Base-by-base conservation (phyloP, 2,888 invertebrate species). In the Amblyjoppa proteus region DNA sequence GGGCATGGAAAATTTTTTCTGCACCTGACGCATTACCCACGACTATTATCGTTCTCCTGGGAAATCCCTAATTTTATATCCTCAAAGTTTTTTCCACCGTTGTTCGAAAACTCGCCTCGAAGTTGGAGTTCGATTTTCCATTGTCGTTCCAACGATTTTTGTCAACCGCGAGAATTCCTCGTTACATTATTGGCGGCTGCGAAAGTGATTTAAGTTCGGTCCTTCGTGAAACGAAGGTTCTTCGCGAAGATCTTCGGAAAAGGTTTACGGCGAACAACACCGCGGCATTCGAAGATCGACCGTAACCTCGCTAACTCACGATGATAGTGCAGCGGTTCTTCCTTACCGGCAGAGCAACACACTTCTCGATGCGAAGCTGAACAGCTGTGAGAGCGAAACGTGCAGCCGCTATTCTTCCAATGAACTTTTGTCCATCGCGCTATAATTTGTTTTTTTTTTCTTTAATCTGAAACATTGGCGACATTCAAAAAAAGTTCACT, bases 241-340 rank as follows among this genome's bases (percentile, higher is more conserved):
- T 4, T 53, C 53, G 53, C 7, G 53, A n/a, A 16, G 53, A 16
- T 53, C 2, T 69, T 11, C 28, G 28, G 20, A 7, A n/a, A 4
- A 3, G 7, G 56, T 69, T 74, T 16, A n/a, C 25, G 31, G 25
- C 16, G 9, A n/a, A 16, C 20, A 34, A 31, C 31, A 16, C n/a
- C 1, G 20, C 31, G 11, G 41, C 28, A 51, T 66, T 66, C 34
- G 49, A 51, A 20, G 53, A 25, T 53, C 11, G 16, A 61, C 70
- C 78, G 68, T 85, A 85, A 85, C 85, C 85, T 84, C 34, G 28
- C 11, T 11, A 56, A 74, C 66, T 71, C 34, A 34, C 34, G 41
- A 0, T 11, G 41, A 41, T 11, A 11, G 11, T 41, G 41, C 41
- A 41, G 41, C 41, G 41, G 7, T 11, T 41, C 41, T 41, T 41